Conservation (phyloP, 35 echinoderm and acorn worm genomes). For the Heliocidaris erythrogramma region DNA sequence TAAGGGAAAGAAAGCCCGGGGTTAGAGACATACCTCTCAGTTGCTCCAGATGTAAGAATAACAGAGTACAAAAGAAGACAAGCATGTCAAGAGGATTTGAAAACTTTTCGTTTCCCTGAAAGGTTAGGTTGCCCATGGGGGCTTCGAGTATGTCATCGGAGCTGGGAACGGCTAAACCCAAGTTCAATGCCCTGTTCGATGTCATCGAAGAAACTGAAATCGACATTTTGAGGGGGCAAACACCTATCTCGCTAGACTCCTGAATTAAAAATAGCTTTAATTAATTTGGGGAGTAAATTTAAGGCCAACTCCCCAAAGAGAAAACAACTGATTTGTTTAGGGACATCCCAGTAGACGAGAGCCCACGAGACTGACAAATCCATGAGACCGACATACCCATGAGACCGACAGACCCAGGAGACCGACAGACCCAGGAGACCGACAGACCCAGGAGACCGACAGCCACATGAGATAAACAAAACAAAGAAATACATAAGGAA, state of each 20-base stretch:
- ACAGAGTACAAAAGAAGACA: neutral
- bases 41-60: neutral
- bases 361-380: too few species aligned
- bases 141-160: neutral
- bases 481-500: too few species aligned
- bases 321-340: too few species aligned
- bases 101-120: neutral
- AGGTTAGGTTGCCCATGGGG: neutral
- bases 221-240: neutral
- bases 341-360: too few species aligned
- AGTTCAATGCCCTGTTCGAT: neutral
- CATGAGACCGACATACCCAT: too few species aligned
- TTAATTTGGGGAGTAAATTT: too few species aligned
- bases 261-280: too few species aligned
- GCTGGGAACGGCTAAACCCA: neutral
- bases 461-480: too few species aligned
- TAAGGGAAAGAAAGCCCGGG: neutral
- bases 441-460: too few species aligned
- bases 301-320: too few species aligned
- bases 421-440: too few species aligned
- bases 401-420: too few species aligned
- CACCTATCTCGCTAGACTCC: neutral
- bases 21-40: neutral
- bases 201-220: neutral
- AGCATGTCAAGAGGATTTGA: slow-evolving; percentile 16